phyloP scores from a whole-genome alignment of 2,797 vertebrate species.

The Anas capensis region DNA sequence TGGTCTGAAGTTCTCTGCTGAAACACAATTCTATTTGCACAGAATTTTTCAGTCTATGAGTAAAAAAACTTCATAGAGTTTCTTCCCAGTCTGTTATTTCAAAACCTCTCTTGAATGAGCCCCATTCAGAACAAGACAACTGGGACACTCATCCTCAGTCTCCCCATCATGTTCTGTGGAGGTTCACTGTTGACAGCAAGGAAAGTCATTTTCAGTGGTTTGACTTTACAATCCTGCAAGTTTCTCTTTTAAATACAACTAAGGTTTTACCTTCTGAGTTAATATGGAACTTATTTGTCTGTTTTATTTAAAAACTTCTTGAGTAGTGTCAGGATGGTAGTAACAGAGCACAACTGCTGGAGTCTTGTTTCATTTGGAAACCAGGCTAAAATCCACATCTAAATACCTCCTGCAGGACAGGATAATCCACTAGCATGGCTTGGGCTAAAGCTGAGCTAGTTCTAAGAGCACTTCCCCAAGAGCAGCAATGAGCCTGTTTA shows the following conservation, averaged over 20 bases:
- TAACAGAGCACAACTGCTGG: not conserved
- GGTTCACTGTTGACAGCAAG: not conserved
- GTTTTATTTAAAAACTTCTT: not conserved
- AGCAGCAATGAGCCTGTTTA: not conserved
- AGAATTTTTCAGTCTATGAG: not conserved
- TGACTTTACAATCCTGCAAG: not conserved
- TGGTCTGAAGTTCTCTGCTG: not conserved
- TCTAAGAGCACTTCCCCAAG: not conserved
- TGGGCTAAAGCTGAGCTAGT: not conserved
- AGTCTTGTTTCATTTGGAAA: not conserved
- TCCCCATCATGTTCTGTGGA: not conserved
- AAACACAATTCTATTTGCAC: not conserved
- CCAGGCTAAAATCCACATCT: constrained; percentile 32
- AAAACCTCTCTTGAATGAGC: not conserved
- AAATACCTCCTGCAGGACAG: constrained; percentile 21
- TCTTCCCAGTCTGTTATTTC: not conserved
- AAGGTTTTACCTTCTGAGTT: not conserved
- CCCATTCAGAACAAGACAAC: not conserved
- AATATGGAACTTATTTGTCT: not conserved
- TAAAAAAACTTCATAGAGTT: not conserved
- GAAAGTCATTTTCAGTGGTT: not conserved
- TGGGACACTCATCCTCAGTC: not conserved
- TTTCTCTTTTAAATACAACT: not conserved
- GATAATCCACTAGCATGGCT: not conserved
- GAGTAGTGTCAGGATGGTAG: not conserved